phyloP scores from a whole-genome alignment of 2,113 vertebrate species.

The Corythornis cristatus region DNA sequence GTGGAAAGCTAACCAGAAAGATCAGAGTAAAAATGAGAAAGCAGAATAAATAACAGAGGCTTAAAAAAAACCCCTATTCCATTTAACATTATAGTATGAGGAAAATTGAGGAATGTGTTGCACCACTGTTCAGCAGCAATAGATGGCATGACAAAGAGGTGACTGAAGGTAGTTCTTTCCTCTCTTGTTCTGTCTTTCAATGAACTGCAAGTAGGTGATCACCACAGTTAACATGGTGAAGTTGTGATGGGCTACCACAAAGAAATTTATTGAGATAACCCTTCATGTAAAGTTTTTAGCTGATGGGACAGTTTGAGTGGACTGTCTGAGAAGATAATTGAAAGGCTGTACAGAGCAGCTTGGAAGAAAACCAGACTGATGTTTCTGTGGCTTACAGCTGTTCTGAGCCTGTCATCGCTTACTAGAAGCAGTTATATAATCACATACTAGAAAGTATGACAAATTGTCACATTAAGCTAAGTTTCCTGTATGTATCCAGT shows the following conservation, averaged over 20 bases:
- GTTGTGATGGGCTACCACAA: background rate
- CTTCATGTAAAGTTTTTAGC: background rate
- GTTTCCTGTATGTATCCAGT: background rate
- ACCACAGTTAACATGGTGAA: background rate
- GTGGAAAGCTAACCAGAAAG: background rate
- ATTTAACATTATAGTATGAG: background rate
- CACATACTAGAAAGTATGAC: background rate
- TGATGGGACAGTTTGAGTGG: background rate
- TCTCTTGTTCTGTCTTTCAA: rapidly evolving
- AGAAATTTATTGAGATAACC: background rate
- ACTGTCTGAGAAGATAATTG: background rate
- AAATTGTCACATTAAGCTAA: background rate
- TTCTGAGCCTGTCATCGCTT: background rate
- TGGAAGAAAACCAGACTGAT: background rate
- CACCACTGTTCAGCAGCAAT: background rate
- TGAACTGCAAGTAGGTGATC: background rate
- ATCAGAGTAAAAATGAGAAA: background rate
- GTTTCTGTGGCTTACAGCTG: background rate
- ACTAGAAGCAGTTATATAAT: background rate
- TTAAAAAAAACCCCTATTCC: background rate
- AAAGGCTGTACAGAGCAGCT: background rate
- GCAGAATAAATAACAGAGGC: background rate
- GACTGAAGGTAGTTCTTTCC: background rate
- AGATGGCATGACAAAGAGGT: background rate
- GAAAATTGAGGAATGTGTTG: background rate